Evolutionary conservation across 2,113 vertebrate species (phyloP).

Genomic region (Coptodon rendalli): DNA sequence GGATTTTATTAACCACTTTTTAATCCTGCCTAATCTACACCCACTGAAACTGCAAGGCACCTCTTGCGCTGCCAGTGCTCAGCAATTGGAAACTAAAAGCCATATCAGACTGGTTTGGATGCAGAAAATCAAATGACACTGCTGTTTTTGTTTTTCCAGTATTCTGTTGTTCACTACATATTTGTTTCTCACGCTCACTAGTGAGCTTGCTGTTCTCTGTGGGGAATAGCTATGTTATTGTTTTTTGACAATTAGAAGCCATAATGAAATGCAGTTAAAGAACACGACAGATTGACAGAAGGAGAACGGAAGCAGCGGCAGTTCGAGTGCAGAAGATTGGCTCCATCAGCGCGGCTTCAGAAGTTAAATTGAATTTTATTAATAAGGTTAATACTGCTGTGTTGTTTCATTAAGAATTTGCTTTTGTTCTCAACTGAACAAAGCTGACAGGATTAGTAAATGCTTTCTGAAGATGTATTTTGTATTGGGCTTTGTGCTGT

Average conservation of each 20-base stretch:
- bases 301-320: not conserved
- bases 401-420: not conserved
- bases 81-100: not conserved
- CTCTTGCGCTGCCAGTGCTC: not conserved
- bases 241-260: not conserved
- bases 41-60: not conserved
- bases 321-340: not conserved
- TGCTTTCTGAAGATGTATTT: not conserved
- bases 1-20: not conserved
- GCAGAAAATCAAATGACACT: not conserved
- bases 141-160: not conserved
- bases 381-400: not conserved
- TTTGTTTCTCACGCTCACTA: not conserved
- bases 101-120: not conserved
- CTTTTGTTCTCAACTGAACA: not conserved
- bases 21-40: not conserved
- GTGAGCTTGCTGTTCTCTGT: not conserved
- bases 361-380: not conserved
- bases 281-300: not conserved
- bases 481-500: not conserved
- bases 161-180: not conserved
- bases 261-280: not conserved
- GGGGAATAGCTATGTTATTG: not conserved
- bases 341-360: not conserved
- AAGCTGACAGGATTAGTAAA: not conserved